Base-by-base conservation (phyloP, 2,888 invertebrate species). In the Aplocera efformata region DNA sequence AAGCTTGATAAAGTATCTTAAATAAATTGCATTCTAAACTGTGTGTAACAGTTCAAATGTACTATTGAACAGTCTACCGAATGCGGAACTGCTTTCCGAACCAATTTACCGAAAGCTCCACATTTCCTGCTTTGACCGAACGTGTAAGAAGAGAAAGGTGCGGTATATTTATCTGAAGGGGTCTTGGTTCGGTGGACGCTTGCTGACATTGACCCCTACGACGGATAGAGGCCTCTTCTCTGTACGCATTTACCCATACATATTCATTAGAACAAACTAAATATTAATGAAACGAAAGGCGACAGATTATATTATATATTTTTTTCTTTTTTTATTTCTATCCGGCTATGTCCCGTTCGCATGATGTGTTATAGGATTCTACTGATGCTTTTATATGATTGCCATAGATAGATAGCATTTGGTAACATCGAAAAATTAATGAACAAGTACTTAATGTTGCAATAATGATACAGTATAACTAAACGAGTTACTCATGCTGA, bases 121-220 rank as follows among this genome's bases (percentile, higher is more conserved):
- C 52, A 55, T 41, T 50, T 55, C 56, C 60, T 63, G 61, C 59
- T 57, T 54, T 51, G 34, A 58, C 43, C 42, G 53, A 50, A 42
- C 56, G 54, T 57, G 47, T 47, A 46, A 58, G 50, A 39, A 53
- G 60, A 61, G 62, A 63, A 63, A 65, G 63, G 65, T 55, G 63
- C 63, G 53, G 58, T 49, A 49, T 60, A 58, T 56, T 53, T 59
- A 58, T 50, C 42, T 50, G 48, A 43, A 58, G 58, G 60, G 72
- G 41, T 72, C 72, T 62, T 7, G 42, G 26, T 63, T 50, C 29
- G 60, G 23, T 72, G 72, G 74, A 57, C 62, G 63, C 56, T 49
- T 64, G 56, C 68, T 74, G 81, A 81, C 82, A 83, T 81, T 84
- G 83, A 83, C 82, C 83, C 72, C 79, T 71, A 67, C 64, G 66